Evolutionary conservation across 2,888 invertebrate genomes (phyloP).

Genomic region (Epinotia nisella): DNA sequence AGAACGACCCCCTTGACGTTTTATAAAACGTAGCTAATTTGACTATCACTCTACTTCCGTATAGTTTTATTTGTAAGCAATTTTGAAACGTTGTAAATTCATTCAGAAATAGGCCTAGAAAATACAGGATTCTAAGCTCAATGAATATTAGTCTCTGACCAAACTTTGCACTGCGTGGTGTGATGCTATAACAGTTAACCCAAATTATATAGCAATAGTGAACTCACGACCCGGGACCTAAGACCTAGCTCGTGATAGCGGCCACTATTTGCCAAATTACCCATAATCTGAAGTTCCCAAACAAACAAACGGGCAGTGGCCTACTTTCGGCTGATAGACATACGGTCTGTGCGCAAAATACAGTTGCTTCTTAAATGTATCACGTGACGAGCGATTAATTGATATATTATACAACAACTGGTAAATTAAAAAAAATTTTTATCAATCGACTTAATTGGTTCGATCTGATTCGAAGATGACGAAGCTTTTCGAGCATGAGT

Average conservation of each 20-base stretch:
- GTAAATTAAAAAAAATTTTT: too few relatives aligned
- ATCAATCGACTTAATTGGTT: too few relatives aligned
- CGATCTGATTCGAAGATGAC: too few relatives aligned
- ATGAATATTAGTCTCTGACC: neutral
- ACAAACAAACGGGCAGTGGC: conserved; percentile 51
- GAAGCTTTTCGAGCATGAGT: too few relatives aligned
- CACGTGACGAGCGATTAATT: neutral
- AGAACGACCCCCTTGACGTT: too few relatives aligned
- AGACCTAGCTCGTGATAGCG: conserved; percentile 66
- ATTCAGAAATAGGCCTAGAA: too few relatives aligned
- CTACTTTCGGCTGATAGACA: conserved; percentile 48
- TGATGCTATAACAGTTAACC: conserved; percentile 60
- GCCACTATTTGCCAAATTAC: conserved; percentile 63
- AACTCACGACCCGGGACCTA: conserved; percentile 72
- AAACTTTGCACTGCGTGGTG: conserved; percentile 30
- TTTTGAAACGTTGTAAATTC: too few relatives aligned
- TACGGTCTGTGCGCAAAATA: conserved; percentile 22
- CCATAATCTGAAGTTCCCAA: conserved; percentile 42
- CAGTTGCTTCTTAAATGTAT: neutral
- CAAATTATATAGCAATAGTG: conserved; percentile 63
- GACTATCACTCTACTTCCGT: too few relatives aligned
- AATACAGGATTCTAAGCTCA: neutral
- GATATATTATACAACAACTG: neutral
- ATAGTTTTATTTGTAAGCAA: too few relatives aligned
- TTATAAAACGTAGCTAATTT: too few relatives aligned